phyloP scores from a whole-genome alignment of 2,113 vertebrate species.

The Noturus placidus region DNA sequence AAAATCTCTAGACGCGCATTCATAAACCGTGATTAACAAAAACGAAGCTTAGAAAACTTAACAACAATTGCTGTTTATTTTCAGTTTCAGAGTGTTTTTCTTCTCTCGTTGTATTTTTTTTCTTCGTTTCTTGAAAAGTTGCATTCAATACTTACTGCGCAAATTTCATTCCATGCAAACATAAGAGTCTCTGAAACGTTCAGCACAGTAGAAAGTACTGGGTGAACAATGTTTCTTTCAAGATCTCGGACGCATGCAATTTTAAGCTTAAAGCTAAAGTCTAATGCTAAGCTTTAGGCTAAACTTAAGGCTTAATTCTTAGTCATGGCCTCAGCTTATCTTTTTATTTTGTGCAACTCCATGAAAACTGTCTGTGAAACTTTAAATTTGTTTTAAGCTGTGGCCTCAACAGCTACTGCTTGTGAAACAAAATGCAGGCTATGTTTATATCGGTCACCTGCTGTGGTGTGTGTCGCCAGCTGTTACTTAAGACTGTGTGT shows the following conservation, averaged over 20 bases:
- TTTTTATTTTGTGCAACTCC: background rate
- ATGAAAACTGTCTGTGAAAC: background rate
- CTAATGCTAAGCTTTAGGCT: background rate
- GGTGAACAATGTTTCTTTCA: background rate
- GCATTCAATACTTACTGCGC: too few relatives aligned
- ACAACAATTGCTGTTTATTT: too few relatives aligned
- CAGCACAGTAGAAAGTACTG: background rate
- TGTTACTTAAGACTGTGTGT: conserved; percentile 12
- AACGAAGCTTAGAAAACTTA: too few relatives aligned
- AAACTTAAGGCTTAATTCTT: background rate
- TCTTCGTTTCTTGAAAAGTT: too few relatives aligned
- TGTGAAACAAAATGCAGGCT: background rate
- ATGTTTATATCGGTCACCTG: conserved; percentile 40
- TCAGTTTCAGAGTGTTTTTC: too few relatives aligned
- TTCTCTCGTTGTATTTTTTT: too few relatives aligned
- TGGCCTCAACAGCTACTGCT: background rate
- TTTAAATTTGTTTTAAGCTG: background rate
- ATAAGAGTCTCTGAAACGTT: background rate
- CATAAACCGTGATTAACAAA: too few relatives aligned
- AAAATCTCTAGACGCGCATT: too few relatives aligned
- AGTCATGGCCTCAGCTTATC: background rate
- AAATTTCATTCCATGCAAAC: too few relatives aligned
- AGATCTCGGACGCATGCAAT: background rate
- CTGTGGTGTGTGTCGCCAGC: conserved; percentile 30
- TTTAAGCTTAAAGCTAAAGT: background rate